Evolutionary conservation across 2,113 vertebrate genomes (phyloP).

Genomic region (Oreochromis aureus): DNA sequence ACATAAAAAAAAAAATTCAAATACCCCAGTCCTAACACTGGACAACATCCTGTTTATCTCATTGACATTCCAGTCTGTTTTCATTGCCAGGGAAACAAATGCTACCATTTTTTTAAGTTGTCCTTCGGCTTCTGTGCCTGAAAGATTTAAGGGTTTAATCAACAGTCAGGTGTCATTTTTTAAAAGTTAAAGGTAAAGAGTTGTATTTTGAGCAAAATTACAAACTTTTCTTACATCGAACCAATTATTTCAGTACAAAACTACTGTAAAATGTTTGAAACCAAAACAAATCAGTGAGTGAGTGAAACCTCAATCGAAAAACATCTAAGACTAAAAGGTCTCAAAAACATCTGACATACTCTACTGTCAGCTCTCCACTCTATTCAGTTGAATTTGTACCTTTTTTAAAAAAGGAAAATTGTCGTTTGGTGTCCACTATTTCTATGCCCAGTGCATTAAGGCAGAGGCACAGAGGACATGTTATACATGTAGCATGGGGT

Average conservation of each 20-base stretch:
- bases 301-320: background rate
- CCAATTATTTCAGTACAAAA: background rate
- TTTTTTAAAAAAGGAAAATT: background rate
- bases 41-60: background rate
- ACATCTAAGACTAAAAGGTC: background rate
- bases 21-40: background rate
- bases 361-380: background rate
- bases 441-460: background rate
- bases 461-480: background rate
- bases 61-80: background rate
- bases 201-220: background rate
- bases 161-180: background rate
- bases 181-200: background rate
- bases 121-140: background rate
- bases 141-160: too few relatives aligned
- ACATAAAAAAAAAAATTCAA: background rate
- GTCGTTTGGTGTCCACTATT: background rate
- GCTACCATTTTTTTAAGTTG: background rate
- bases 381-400: background rate
- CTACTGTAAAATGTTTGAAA: background rate
- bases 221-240: background rate
- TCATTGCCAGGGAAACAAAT: background rate
- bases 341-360: background rate
- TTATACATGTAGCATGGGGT: background rate
- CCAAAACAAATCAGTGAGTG: background rate